Evolutionary conservation across 2,888 invertebrate genomes (phyloP), one percentile per base, ranked within the genome.

Genomic region (Euplexia lucipara): DNA sequence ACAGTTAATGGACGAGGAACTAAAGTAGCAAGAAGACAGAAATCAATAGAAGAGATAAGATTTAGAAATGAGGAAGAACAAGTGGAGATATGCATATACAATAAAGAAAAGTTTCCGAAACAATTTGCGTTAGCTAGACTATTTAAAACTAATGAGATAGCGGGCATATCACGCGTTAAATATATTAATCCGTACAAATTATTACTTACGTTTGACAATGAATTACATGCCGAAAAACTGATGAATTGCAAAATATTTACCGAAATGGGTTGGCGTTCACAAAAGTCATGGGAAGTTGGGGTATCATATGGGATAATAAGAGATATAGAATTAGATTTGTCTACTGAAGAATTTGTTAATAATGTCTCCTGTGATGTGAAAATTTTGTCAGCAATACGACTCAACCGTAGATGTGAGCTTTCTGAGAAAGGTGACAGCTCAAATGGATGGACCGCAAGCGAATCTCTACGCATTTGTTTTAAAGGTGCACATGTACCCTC

Each of bases 261-360:
- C 3, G 48, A 48, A 12, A 48, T 48, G 48, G 48, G 48, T 7
- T 48, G 18, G 48, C 30, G 30, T n/a, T 30, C 47, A 30, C 47
- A 47, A 47, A 47, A 47, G 30, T 30, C 47, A n/a, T 47, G 48
- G 48, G 48, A 48, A 34, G 48, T 48, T 9, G 49, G 18, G 8
- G 34, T 49, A 6, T 49, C 34, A 20, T 34, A 49, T 12, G 18
- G 48, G 12, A 49, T 34, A n/a, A n/a, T n/a, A n/a, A n/a, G n/a
- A n/a, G n/a, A n/a, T n/a, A n/a, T n/a, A n/a, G n/a, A n/a, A n/a
- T n/a, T n/a, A n/a, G n/a, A n/a, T n/a, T n/a, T n/a, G n/a, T n/a
- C n/a, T n/a, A n/a, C n/a, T n/a, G n/a, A n/a, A n/a, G n/a, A n/a
- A n/a, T n/a, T n/a, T n/a, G n/a, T n/a, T n/a, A n/a, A n/a, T n/a